These are phyloP conservation scores for Nyctereutes procyonoides DNA, from an alignment of 2,113 vertebrate species.

Conservation along the genomic window DNA sequence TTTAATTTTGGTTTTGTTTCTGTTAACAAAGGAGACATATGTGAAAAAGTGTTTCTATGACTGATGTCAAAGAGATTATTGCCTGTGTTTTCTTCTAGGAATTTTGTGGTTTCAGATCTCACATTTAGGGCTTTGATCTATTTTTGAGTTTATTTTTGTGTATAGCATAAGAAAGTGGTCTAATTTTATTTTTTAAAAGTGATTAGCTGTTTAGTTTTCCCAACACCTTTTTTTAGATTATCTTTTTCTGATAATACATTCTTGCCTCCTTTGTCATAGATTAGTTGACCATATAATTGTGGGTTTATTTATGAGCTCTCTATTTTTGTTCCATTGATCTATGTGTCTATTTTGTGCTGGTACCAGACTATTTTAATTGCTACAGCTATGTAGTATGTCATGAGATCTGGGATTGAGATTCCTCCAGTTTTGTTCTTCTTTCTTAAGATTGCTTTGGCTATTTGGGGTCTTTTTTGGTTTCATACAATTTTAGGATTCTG, in stretches of 20 bases:
- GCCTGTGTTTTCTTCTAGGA: background rate
- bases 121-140: background rate
- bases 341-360: background rate
- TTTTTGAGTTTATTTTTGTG: background rate
- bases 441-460: background rate
- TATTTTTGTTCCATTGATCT: background rate
- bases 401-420: background rate
- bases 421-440: background rate
- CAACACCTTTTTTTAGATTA: background rate
- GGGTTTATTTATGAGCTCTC: background rate
- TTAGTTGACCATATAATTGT: background rate
- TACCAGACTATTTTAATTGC: background rate
- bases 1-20: background rate
- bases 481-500: background rate
- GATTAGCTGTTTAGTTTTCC: background rate
- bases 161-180: background rate
- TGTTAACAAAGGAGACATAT: background rate
- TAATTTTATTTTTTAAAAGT: background rate
- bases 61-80: background rate
- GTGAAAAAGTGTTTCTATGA: background rate
- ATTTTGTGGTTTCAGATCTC: background rate
- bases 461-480: background rate
- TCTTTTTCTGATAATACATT: background rate
- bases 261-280: background rate
- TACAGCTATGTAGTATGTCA: background rate